Base-by-base conservation (phyloP, 1,140 invertebrate species). In the Propsilocerus akamusi region DNA sequence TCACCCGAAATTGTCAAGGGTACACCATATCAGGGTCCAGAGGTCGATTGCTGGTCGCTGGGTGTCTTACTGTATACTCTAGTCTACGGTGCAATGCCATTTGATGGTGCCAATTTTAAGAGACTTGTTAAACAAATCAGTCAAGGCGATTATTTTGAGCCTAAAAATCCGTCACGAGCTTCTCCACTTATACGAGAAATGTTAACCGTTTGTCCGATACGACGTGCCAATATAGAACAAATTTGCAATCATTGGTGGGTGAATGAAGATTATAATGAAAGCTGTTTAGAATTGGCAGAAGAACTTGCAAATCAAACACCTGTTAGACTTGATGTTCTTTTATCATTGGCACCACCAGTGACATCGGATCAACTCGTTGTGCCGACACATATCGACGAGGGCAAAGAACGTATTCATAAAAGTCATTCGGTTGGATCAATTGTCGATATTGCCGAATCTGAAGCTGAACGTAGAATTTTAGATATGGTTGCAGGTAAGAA, bases 21-120 rank as follows among this genome's bases (percentile, higher is more conserved):
- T 51, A 91, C 84, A 17, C 93, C 95, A 1, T 99, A 99, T 62
- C 83, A 87, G 58, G 95, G 95, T n/a, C 94, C 95, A 6, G 94
- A 98, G 75, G 83, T 80, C 7, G 82, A 86, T 58, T 94, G 86
- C 65, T 98, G 95, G 96, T 97, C 92, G 17, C 69, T 99, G 47
- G 96, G 96, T 49, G 96, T 99, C 30, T 72, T 99, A 17, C 70
- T 99, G 0, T 99, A 99, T 61, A 98, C 96, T 24, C 71, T 99
- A 59, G 94, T 98, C 46, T 99, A 99, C 67, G 95, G 96, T 58
- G 91, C 94, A 54, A 99, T 99, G 96, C 96, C 96, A 23, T 99
- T 99, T 66, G 95, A 98, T 71, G 95, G 95, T 48, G 92, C 90
- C 50, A 97, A 98, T 71, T 98, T 98, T 64, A 95, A 95, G 64